Conservation (phyloP, 2,797 vertebrate genomes). For the Lagorchestes hirsutus region DNA sequence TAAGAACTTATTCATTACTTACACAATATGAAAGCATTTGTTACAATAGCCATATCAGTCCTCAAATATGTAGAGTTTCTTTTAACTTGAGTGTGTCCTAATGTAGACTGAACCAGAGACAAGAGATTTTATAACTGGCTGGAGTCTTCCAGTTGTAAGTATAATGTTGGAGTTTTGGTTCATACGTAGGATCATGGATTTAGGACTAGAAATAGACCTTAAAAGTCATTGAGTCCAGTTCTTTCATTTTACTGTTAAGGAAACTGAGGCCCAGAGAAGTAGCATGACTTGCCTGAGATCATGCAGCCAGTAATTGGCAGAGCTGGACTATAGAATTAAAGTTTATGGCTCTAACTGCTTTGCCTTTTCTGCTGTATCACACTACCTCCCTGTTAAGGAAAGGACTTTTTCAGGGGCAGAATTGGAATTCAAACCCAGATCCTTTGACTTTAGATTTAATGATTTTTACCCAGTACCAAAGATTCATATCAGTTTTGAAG, state of each 20-base stretch:
- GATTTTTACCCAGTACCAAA: neutral
- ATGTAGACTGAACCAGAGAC: neutral
- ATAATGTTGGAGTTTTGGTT: neutral
- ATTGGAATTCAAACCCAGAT: neutral
- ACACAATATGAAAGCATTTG: neutral
- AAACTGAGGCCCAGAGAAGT: neutral
- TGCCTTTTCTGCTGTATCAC: neutral
- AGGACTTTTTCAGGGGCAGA: neutral
- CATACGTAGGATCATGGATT: neutral
- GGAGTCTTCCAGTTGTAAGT: neutral
- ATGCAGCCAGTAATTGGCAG: neutral
- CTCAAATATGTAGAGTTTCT: neutral
- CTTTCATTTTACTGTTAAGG: neutral
- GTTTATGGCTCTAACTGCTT: neutral
- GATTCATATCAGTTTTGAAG: neutral
- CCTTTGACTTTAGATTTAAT: neutral
- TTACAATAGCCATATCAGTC: conserved; percentile 34
- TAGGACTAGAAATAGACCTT: neutral
- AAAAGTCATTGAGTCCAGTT: neutral
- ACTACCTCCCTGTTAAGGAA: neutral
- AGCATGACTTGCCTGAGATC: neutral
- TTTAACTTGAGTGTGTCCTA: neutral
- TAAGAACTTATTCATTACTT: conserved; percentile 24
- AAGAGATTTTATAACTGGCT: conserved; percentile 15
- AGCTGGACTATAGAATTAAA: neutral